A percentile compares a stretch with the other conserved stretches of the same genome.
Evolutionary conservation across 2,113 vertebrate species (phyloP).

Genomic region (Dryoscopus gambensis): DNA sequence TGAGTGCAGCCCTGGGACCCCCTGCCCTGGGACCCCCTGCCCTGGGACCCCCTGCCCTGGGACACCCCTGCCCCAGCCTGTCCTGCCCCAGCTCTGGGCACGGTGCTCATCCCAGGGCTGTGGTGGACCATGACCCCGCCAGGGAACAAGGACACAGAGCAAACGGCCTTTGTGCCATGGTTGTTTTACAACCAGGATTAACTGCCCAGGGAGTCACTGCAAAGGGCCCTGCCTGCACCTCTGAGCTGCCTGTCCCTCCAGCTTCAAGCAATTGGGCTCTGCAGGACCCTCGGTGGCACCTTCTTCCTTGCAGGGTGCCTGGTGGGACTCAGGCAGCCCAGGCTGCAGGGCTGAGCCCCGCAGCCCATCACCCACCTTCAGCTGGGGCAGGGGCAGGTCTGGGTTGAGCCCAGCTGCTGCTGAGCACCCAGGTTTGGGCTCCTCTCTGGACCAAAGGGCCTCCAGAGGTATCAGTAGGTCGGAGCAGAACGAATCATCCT

Average conservation of each 20-base stretch:
- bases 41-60: background rate
- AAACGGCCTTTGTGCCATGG: fast-evolving
- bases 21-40: background rate
- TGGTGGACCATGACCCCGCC: background rate
- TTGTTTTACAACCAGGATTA: background rate
- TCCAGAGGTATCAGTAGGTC: background rate
- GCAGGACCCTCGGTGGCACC: background rate
- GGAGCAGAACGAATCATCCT: background rate
- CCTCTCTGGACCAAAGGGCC: background rate
- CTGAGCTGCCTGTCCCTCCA: background rate
- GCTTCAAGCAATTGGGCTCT: background rate
- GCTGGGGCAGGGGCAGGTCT: background rate
- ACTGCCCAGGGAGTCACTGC: background rate
- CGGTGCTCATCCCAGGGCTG: fast-evolving
- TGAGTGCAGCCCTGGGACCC: conserved; percentile 54
- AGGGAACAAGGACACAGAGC: background rate
- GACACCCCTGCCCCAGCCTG: background rate
- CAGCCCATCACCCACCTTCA: background rate
- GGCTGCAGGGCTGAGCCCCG: background rate
- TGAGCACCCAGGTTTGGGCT: background rate
- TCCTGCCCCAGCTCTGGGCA: background rate
- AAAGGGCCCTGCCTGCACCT: background rate
- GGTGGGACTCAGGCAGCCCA: background rate
- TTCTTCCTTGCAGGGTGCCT: background rate
- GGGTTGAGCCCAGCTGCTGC: background rate